Evolutionary conservation across 2,888 invertebrate genomes (phyloP), one percentile per base, ranked within the genome.

Genomic region (Frankliniella fusca): DNA sequence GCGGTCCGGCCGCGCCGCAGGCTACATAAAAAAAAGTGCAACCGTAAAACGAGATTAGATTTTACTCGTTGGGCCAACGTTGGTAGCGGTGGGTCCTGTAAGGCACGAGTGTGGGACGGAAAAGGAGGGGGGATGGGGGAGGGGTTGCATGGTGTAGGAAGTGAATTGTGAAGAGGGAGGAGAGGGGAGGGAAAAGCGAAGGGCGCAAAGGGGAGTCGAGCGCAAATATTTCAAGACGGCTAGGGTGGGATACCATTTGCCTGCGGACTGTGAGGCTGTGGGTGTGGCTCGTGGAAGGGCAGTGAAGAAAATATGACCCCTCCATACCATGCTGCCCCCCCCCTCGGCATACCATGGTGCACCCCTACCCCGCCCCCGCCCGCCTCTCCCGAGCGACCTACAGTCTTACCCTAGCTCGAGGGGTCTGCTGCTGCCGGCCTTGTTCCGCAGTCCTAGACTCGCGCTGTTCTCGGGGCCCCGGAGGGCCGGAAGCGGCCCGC

Each of bases 11-110:
- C 38, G 12, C 54, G 54, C 8, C 23, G 65, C 65, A 9, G 65
- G 70, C 38, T 70, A n/a, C 70, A 70, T 70, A 70, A 70, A 70
- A 61, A 61, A 70, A 70, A 70, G 70, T 70, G 70, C 70, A 70
- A 70, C 70, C 70, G 70, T 70, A 70, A 70, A 70, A 70, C 70
- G 70, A 23, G 70, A 70, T 70, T 70, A 70, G 70, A 70, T 70
- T 70, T 61, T 61, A 61, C 61, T 61, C 61, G 61, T 11, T 18
- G 70, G 23, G 23, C 70, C 70, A 18, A 15, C 54, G 54, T 54
- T 54, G 54, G 54, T 18, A 54, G 15, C 54, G 54, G 15, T 18
- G 54, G 38, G 38, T 38, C 5, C 38, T 38, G 38, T 38, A 38
- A 15, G 54, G 54, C 54, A 54, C 54, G 1, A 8, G 15, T 18